phyloP scores from a whole-genome alignment of 2,888 invertebrate genomes.

The Cabera pusaria region DNA sequence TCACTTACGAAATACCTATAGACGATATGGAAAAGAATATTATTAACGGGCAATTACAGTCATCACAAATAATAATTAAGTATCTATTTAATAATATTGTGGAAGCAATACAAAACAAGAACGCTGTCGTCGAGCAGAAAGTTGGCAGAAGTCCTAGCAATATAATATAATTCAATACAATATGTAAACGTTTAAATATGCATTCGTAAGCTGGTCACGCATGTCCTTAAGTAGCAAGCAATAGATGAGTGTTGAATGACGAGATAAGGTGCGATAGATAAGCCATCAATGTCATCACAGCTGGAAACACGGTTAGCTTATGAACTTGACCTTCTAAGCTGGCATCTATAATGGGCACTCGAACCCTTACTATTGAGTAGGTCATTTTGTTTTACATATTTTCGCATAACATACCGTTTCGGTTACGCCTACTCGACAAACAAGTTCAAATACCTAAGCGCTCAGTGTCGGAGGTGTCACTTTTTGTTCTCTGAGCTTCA shows the following conservation, averaged over 20 bases:
- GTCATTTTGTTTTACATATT: constrained; percentile 18
- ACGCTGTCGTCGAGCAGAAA: constrained; percentile 5
- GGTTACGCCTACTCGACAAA: constrained; percentile 11
- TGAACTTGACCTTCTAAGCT: constrained; percentile 45
- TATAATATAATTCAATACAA: constrained; percentile 5
- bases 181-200: constrained; percentile 8
- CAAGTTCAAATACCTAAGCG: constrained; percentile 10
- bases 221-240: constrained; percentile 35
- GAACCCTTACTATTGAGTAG: constrained; percentile 10
- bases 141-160: constrained; percentile 7
- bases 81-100: constrained; percentile 4
- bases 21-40: neutral
- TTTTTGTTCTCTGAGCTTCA: constrained; percentile 19
- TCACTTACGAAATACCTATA: constrained; percentile 5
- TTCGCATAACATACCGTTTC: constrained; percentile 15
- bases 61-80: constrained; percentile 11
- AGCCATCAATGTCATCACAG: constrained; percentile 46
- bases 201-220: constrained; percentile 30
- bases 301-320: constrained; percentile 37
- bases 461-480: constrained; percentile 7
- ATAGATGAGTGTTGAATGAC: constrained; percentile 38
- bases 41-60: constrained; percentile 6
- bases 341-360: constrained; percentile 11
- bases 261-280: constrained; percentile 46
- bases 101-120: constrained; percentile 2